These are phyloP conservation scores for Meganola albula DNA, from an alignment of 2,888 invertebrate species.

Conservation along the genomic window DNA sequence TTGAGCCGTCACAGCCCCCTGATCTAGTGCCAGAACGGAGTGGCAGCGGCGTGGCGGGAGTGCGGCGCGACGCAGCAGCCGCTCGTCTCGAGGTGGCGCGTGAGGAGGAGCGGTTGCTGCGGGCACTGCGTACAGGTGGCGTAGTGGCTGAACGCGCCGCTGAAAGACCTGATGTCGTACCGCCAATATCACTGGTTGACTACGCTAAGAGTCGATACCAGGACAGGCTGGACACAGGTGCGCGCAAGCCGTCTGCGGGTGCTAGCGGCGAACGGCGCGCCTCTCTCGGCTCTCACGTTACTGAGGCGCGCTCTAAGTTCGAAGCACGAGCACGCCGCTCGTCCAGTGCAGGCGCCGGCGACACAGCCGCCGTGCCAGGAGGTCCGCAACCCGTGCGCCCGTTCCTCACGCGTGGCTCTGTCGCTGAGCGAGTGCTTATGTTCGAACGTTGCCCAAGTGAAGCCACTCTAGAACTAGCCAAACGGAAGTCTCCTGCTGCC, in stretches of 20 bases:
- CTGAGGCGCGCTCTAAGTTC: constrained; percentile 70
- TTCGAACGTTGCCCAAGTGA: constrained; percentile 94
- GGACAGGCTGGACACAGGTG: constrained; percentile 74
- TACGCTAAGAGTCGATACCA: constrained; percentile 82
- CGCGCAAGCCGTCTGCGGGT: constrained; percentile 63
- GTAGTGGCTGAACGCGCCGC: constrained; percentile 66
- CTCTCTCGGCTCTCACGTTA: constrained; percentile 70
- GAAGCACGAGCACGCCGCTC: constrained; percentile 71
- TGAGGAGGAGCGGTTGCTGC: constrained; percentile 87
- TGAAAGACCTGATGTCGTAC: constrained; percentile 70
- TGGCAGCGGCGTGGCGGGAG: constrained; percentile 50
- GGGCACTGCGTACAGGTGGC: constrained; percentile 85
- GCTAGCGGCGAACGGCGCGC: constrained; percentile 64
- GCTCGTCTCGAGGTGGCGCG: constrained; percentile 85
- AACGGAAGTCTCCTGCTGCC: constrained; percentile 77
- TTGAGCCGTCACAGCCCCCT: constrained; percentile 81
- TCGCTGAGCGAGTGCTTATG: constrained; percentile 92
- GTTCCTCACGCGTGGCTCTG: constrained; percentile 92
- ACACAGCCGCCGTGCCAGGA: constrained; percentile 49
- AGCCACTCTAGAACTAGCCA: constrained; percentile 80
- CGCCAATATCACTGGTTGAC: constrained; percentile 78
- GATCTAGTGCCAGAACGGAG: constrained; percentile 77
- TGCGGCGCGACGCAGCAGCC: constrained; percentile 71
- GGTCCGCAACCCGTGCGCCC: constrained; percentile 83
- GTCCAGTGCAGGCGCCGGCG: constrained; percentile 63